Conservation (phyloP, 2,797 vertebrate genomes). For the Onychomys arenicola region DNA sequence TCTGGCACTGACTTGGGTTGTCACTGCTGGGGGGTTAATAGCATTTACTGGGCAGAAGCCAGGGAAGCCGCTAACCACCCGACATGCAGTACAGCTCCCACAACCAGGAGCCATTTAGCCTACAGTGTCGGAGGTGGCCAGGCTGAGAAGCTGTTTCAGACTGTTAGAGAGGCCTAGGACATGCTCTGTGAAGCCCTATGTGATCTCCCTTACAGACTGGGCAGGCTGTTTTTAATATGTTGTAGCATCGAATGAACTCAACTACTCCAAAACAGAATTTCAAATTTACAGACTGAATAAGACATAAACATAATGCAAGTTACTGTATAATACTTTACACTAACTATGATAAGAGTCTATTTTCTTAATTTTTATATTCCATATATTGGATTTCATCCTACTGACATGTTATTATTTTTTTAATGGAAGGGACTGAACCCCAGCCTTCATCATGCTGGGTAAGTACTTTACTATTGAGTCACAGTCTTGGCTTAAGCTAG, state of each 20-base stretch:
- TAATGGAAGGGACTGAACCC: background rate
- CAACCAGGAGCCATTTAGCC: background rate
- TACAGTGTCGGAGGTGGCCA: background rate
- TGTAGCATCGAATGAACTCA: conserved; percentile 13
- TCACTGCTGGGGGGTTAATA: background rate
- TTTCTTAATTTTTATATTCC: conserved; percentile 57
- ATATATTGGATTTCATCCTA: conserved; percentile 31
- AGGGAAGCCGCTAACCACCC: background rate
- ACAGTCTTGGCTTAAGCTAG: background rate
- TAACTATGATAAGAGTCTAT: background rate
- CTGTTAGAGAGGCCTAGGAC: background rate
- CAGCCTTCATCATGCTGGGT: background rate
- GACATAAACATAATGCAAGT: conserved; percentile 46
- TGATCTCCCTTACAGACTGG: background rate
- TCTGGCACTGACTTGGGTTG: background rate
- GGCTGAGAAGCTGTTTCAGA: background rate
- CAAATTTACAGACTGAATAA: conserved; percentile 14
- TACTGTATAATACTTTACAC: background rate
- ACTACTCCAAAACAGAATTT: conserved; percentile 36
- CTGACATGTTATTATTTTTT: background rate
- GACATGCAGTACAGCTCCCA: background rate
- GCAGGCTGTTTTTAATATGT: background rate
- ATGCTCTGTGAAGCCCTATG: background rate
- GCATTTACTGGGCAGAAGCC: background rate
- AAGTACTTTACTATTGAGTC: background rate